These are phyloP conservation scores for Microctonus aethiopoides DNA, from an alignment of 2,888 invertebrate species.

Conservation along the genomic window DNA sequence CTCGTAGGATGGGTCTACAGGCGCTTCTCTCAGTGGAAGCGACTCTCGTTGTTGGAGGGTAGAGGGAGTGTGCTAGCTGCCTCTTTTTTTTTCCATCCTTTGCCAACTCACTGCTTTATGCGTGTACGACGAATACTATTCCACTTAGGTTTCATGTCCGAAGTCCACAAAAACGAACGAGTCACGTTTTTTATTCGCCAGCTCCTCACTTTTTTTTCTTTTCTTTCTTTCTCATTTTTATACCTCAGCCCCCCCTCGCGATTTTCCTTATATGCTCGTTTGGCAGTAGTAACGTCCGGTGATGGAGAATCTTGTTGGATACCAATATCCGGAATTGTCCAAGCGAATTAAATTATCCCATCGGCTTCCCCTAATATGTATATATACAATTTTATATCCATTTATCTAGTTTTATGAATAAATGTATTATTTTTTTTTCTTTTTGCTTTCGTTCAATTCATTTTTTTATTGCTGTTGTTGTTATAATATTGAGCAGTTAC, in stretches of 20 bases:
- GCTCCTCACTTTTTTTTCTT: slow-evolving; percentile 6
- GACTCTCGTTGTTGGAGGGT: not conserved
- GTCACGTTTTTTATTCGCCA: slow-evolving; percentile 37
- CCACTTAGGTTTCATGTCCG: slow-evolving; percentile 33
- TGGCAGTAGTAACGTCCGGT: slow-evolving; percentile 40
- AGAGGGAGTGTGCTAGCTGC: not conserved
- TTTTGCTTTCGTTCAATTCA: not conserved
- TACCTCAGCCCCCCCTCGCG: not conserved
- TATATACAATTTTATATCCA: not conserved
- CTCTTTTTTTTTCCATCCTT: slow-evolving; percentile 22
- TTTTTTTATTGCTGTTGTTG: too few species aligned
- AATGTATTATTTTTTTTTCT: not conserved
- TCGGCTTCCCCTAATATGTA: not conserved
- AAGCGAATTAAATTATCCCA: slow-evolving; percentile 10
- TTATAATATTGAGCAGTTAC: too few species aligned
- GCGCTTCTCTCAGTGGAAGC: slow-evolving; percentile 2
- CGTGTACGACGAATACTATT: not conserved
- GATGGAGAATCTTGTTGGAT: slow-evolving; percentile 53
- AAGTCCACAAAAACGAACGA: slow-evolving; percentile 48
- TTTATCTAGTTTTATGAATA: not conserved
- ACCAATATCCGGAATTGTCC: slow-evolving; percentile 58
- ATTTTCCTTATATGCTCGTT: not conserved
- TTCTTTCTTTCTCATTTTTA: slow-evolving; percentile 14
- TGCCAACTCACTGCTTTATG: slow-evolving; percentile 17
- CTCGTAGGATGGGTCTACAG: slow-evolving; percentile 39